Conservation (phyloP, 2,113 vertebrate species). For the Trichomycterus rosablanca region DNA sequence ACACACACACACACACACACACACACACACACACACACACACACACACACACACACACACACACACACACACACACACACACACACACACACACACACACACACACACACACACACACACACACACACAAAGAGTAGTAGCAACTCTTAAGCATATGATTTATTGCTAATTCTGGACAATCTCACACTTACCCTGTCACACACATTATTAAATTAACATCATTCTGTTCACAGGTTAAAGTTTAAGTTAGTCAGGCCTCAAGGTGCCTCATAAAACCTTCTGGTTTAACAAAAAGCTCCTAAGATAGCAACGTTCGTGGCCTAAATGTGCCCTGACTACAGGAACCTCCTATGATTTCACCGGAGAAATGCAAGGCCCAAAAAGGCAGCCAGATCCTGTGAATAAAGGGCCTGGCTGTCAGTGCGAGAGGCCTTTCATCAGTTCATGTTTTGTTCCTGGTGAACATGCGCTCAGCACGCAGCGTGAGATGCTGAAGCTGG, state of each 20-base stretch:
- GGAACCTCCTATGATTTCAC: constrained; percentile 43
- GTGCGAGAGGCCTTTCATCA: neutral
- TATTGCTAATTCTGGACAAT: constrained; percentile 63
- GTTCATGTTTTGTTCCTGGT: constrained; percentile 83
- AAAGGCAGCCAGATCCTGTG: constrained; percentile 50
- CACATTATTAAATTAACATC: constrained; percentile 39
- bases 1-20: constrained; percentile 23
- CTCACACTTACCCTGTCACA: constrained; percentile 9
- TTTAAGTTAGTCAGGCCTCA: constrained; percentile 22
- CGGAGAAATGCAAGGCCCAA: constrained; percentile 20
- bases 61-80: too few species aligned
- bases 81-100: constrained; percentile 15
- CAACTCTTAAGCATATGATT: constrained; percentile 55
- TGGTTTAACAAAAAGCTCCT: constrained; percentile 42
- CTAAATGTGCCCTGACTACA: constrained; percentile 36
- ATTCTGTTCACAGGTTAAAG: constrained; percentile 40
- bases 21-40: constrained; percentile 12
- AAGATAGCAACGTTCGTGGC: constrained; percentile 50
- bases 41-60: constrained; percentile 1
- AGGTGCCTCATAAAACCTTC: constrained; percentile 6
- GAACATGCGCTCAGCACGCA: constrained; percentile 84
- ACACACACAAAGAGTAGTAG: constrained; percentile 38
- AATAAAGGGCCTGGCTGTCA: constrained; percentile 28
- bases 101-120: constrained; percentile 18
- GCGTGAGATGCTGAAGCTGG: constrained; percentile 90